A percentile compares a stretch with the other conserved stretches of the same genome.
Evolutionary conservation across 2,797 vertebrate genomes (phyloP).

Genomic region (Thunnus albacares): DNA sequence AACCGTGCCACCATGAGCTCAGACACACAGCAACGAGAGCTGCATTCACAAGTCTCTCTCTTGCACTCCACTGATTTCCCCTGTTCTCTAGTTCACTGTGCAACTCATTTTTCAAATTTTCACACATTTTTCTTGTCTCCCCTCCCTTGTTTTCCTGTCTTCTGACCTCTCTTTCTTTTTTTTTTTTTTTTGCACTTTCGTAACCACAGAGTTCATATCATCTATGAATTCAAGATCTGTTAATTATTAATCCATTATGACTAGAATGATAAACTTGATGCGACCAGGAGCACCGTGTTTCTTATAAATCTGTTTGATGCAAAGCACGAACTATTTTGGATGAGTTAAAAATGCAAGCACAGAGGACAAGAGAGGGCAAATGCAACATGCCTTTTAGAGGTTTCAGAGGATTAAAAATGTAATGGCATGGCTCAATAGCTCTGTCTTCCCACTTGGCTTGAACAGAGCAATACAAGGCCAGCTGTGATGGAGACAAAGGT

Average conservation of each 20-base stretch:
- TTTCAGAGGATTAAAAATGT: constrained; percentile 48
- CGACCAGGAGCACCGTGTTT: not conserved
- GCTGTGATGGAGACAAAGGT: constrained; percentile 58
- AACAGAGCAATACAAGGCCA: constrained; percentile 23
- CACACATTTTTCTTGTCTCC: not conserved
- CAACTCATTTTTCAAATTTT: constrained; percentile 22
- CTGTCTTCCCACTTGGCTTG: constrained; percentile 27
- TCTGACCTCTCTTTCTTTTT: constrained; percentile 5
- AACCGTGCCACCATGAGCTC: constrained; percentile 13
- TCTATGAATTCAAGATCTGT: constrained; percentile 6
- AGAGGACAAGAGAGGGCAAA: not conserved
- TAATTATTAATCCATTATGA: constrained; percentile 33
- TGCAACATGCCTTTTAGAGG: constrained; percentile 22
- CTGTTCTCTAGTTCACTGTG: not conserved
- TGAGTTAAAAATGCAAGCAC: constrained; percentile 12
- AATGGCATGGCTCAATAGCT: constrained; percentile 29
- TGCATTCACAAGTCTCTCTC: constrained; percentile 13
- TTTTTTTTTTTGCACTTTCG: not conserved
- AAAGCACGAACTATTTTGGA: not conserved
- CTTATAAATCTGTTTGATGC: not conserved
- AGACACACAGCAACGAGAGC: constrained; percentile 1
- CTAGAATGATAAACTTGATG: constrained; percentile 9
- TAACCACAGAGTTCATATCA: constrained; percentile 6
- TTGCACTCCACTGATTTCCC: not conserved
- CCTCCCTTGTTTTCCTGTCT: not conserved